Evolutionary conservation across 2,888 invertebrate species (phyloP).

Genomic region (Syrphus vitripennis): DNA sequence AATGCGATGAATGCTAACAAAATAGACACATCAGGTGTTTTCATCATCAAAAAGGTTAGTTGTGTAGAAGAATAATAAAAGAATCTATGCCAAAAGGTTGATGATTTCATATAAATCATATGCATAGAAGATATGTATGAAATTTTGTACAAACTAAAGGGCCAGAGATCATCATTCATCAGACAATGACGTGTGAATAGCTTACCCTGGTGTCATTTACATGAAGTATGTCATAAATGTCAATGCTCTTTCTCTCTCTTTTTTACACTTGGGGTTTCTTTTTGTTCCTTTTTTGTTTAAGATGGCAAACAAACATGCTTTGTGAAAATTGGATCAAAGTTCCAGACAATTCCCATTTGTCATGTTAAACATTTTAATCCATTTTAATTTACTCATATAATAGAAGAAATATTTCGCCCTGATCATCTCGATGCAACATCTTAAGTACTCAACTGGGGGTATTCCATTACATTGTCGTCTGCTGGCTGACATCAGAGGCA

Average conservation of each 20-base stretch:
- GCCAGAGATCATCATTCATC: constrained; percentile 17
- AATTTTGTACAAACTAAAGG: not conserved
- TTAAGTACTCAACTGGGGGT: not conserved
- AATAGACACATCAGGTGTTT: constrained; percentile 28
- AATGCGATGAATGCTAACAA: constrained; percentile 16
- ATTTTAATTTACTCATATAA: constrained; percentile 38
- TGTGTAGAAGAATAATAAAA: not conserved
- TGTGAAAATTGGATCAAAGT: constrained; percentile 34
- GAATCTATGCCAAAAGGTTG: constrained; percentile 23
- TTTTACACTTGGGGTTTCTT: not conserved
- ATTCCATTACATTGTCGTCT: not conserved
- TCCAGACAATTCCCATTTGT: constrained; percentile 24
- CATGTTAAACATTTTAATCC: constrained; percentile 50
- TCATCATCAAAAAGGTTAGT: not conserved
- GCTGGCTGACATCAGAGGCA: not conserved
- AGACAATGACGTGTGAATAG: constrained; percentile 13
- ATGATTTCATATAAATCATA: not conserved
- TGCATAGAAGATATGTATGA: not conserved
- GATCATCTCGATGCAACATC: constrained; percentile 25
- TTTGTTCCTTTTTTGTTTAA: not conserved
- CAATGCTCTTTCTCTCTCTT: not conserved
- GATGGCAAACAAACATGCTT: not conserved
- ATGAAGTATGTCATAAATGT: constrained; percentile 9
- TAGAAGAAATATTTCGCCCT: not conserved
- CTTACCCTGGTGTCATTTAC: constrained; percentile 26